phyloP scores from a whole-genome alignment of 2,888 invertebrate genomes.

The Microctonus brassicae region DNA sequence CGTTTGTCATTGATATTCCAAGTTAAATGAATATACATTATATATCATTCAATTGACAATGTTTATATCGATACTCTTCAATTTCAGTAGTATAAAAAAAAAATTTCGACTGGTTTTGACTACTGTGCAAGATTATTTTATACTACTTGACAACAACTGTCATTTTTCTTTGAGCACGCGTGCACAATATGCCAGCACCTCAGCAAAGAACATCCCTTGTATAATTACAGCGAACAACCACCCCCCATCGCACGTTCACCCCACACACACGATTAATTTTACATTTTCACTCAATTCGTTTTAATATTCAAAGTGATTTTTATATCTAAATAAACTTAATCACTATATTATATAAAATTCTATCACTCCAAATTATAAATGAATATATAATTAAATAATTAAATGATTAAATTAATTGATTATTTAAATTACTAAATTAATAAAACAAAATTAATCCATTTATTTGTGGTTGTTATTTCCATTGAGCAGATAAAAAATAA shows the following conservation, averaged over 20 bases:
- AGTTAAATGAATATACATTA: too few species aligned
- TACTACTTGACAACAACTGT: neutral
- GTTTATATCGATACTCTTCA: too few species aligned
- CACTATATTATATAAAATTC: too few species aligned
- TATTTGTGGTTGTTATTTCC: neutral
- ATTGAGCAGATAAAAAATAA: neutral
- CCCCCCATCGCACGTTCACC: neutral
- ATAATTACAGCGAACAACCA: neutral
- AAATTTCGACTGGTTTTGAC: too few species aligned
- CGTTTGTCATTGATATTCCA: too few species aligned
- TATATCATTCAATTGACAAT: too few species aligned
- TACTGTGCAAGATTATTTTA: neutral
- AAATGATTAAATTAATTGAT: too few species aligned
- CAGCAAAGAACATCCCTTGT: neutral
- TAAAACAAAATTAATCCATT: neutral
- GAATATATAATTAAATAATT: too few species aligned
- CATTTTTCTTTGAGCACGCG: constrained; percentile 8
- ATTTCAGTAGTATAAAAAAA: neutral
- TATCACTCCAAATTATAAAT: neutral
- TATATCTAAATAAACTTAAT: neutral
- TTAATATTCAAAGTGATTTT: neutral
- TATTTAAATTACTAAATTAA: too few species aligned
- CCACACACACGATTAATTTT: neutral
- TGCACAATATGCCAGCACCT: constrained; percentile 16
- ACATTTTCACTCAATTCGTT: neutral